Conservation (phyloP, 2,113 vertebrate species). For the Eolophus roseicapilla region DNA sequence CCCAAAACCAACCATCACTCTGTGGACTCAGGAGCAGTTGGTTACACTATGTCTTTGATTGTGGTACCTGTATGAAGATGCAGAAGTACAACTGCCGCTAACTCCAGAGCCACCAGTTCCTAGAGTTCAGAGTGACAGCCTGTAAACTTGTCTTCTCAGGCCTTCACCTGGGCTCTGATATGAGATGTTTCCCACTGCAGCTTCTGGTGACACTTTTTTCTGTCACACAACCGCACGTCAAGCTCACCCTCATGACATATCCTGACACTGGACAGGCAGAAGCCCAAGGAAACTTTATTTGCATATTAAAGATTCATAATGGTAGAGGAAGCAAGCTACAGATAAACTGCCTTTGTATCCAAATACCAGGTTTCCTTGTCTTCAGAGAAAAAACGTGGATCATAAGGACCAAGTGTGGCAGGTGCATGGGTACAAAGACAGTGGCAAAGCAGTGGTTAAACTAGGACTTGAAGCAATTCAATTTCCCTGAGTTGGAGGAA, state of each 20-base stretch:
- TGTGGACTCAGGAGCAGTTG: not conserved
- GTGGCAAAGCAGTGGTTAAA: not conserved
- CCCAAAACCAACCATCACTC: not conserved
- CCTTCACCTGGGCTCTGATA: not conserved
- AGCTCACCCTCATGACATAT: not conserved
- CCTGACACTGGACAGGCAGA: not conserved
- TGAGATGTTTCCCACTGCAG: not conserved
- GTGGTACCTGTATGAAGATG: not conserved
- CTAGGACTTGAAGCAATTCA: not conserved
- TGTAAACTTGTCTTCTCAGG: not conserved
- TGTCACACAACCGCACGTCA: rapidly evolving
- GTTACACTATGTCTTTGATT: not conserved
- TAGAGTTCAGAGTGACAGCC: not conserved
- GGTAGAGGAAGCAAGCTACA: not conserved
- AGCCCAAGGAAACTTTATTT: not conserved
- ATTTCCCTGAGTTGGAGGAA: not conserved
- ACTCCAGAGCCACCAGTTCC: not conserved
- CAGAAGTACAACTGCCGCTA: not conserved
- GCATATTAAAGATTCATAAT: not conserved
- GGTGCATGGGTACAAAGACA: not conserved
- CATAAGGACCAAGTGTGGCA: not conserved
- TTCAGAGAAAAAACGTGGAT: not conserved
- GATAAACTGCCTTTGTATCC: not conserved
- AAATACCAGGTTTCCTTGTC: not conserved
- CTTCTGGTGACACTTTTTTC: not conserved